Percentiles rank a stretch among this genome's conserved stretches.
phyloP scores from a whole-genome alignment of 2,797 vertebrate species.

The Coregonus suidteri region DNA sequence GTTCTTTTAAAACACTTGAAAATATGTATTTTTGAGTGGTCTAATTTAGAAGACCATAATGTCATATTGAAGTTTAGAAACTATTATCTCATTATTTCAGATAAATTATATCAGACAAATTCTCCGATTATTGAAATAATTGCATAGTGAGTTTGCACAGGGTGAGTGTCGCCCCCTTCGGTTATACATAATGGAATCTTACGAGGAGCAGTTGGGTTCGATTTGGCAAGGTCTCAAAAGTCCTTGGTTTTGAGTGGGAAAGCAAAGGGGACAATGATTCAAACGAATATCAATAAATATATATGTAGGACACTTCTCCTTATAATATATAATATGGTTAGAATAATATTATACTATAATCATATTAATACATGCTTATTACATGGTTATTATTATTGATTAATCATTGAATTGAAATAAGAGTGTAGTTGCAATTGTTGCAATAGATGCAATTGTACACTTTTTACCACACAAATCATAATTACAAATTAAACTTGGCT shows the following conservation, averaged over 20 bases:
- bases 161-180: constrained; percentile 9
- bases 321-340: too few relatives aligned
- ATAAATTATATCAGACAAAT: neutral
- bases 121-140: neutral
- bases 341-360: too few relatives aligned
- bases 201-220: neutral
- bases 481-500: neutral
- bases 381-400: neutral
- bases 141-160: neutral
- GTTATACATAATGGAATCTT: neutral
- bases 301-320: too few relatives aligned
- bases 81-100: neutral
- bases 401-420: too few relatives aligned
- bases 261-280: neutral
- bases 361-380: neutral
- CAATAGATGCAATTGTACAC: neutral
- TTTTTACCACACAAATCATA: neutral
- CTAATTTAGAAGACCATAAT: neutral
- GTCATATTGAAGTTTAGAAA: neutral
- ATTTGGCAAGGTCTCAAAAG: neutral
- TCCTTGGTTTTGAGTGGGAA: neutral
- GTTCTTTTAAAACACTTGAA: neutral
- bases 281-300: neutral
- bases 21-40: neutral
- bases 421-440: neutral